Base-by-base conservation (phyloP, 2,113 vertebrate genomes). In the Casuarius casuarius region DNA sequence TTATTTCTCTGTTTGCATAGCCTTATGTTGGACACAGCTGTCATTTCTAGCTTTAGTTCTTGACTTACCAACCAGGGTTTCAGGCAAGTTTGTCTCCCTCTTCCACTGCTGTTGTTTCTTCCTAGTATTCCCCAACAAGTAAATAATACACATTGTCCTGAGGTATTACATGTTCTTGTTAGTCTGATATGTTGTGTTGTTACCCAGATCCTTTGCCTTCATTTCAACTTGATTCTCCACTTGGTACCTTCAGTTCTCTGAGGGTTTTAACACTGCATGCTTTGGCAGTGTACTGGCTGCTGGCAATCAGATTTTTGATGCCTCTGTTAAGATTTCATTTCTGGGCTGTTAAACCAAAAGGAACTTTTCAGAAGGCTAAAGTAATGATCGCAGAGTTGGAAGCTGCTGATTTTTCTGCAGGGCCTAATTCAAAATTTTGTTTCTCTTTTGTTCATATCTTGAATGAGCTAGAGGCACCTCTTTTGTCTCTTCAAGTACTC, bases 401-500 rank as follows among this genome's bases (percentile, higher is more conserved):
- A 89, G 83, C 71, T 76, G 58, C 48, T 75, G 76, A 48, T 86
- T 92, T 84, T 93, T 84, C 61, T 78, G 38, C 58, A 78, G 73
- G 74, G 40, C 31, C 31, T 52, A 29, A 22, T 79, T 91, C 13
- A 96, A 79, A 74, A 84, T 42, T 80, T 38, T 62, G 6, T 73
- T 74, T 88, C 67, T 95, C n/a, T 70, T 89, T 61, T 81, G 82
- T 93, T 91, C 54, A 18, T 67, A 35, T 77, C 54, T 71, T 0
- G 2, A 87, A 94, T 84, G 81, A 83, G 56, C 26, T 49, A 20
- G 68, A 86, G 67, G 19, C 92, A 31, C 83, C 62, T 59, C 77
- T 72, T 84, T 72, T 7, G 2, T 18, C 8, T 94, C 21, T 9
- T 92, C 5, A 8, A 35, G 38, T 77, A 52, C 87, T 94, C 48